phyloP scores from a whole-genome alignment of 2,888 invertebrate species.

The Oxystoma pomonae region DNA sequence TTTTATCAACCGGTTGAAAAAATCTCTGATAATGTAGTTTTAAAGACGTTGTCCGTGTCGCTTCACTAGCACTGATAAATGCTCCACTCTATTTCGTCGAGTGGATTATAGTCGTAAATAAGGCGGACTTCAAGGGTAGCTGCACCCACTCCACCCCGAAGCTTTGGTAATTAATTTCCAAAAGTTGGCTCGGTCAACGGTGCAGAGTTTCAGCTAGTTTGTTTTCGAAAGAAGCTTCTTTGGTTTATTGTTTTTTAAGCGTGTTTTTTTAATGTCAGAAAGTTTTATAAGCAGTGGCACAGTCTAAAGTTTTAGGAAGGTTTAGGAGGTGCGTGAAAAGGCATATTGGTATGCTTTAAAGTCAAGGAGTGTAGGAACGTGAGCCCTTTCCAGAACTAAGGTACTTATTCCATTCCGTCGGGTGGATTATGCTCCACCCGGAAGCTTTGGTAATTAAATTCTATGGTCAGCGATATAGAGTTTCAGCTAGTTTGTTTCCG shows the following conservation, averaged over 20 bases:
- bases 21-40: neutral
- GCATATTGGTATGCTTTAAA: too few species aligned
- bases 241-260: neutral
- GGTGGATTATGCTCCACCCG: neutral
- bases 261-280: too few species aligned
- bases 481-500: neutral
- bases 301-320: too few species aligned
- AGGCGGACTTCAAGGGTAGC: neutral
- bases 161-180: neutral
- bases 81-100: neutral
- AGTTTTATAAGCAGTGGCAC: too few species aligned
- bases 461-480: neutral
- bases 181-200: neutral
- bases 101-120: neutral
- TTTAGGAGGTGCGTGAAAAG: too few species aligned
- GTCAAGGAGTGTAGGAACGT: too few species aligned
- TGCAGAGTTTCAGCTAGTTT: neutral
- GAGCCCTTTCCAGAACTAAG: too few species aligned
- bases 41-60: neutral
- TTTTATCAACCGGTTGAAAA: too few species aligned
- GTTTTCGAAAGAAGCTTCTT: neutral
- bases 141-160: neutral
- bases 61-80: neutral
- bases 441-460: neutral
- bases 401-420: conserved; percentile 1